A percentile compares a stretch with the other conserved stretches of the same genome.
Conservation (phyloP, 2,888 invertebrate genomes). For the Nemoura dubitans region DNA sequence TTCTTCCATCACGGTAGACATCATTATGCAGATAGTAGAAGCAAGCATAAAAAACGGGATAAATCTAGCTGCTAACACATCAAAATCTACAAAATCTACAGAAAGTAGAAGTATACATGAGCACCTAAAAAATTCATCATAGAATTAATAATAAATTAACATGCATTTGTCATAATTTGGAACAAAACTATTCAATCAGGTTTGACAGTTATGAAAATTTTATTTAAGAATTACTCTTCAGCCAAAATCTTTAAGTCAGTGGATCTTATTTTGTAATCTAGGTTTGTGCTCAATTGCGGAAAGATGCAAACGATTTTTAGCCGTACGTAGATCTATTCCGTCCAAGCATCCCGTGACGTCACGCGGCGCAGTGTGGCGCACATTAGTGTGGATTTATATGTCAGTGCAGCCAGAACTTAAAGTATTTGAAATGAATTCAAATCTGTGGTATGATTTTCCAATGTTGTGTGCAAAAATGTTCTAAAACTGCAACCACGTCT, state of each 20-base stretch:
- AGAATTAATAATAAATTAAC: constrained; percentile 38
- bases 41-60: not conserved
- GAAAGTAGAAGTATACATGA: constrained; percentile 12
- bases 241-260: too few relatives aligned
- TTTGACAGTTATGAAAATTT: not conserved
- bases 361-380: too few relatives aligned
- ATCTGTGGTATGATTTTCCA: too few relatives aligned
- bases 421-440: too few relatives aligned
- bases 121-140: constrained; percentile 35
- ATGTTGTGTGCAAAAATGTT: too few relatives aligned
- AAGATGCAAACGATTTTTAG: not conserved
- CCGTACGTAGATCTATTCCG: too few relatives aligned
- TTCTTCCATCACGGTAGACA: not conserved
- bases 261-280: not conserved
- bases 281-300: not conserved
- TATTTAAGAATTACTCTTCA: not conserved
- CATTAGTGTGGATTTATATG: too few relatives aligned
- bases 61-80: not conserved
- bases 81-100: constrained; percentile 31
- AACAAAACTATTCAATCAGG: not conserved
- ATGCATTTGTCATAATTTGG: not conserved
- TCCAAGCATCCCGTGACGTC: too few relatives aligned
- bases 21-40: not conserved
- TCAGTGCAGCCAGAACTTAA: too few relatives aligned
- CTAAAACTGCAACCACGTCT: too few relatives aligned